Conservation (phyloP, 2,888 invertebrate genomes). For the Tethea ocularis region DNA sequence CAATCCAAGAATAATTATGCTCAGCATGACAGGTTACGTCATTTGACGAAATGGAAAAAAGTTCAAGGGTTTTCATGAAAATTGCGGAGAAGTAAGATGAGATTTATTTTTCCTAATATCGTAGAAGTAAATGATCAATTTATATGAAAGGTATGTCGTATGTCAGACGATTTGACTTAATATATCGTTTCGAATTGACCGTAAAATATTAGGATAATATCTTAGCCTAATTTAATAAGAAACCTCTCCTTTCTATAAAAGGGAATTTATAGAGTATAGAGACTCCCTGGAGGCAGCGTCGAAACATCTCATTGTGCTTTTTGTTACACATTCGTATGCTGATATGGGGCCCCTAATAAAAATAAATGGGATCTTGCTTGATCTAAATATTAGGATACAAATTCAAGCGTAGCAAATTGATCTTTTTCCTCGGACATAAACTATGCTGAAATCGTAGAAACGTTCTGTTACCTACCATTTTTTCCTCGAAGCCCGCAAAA, state of each 20-base stretch:
- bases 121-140: constrained; percentile 25
- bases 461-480: background rate
- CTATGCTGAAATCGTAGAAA: constrained; percentile 6
- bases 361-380: constrained; percentile 66
- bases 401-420: constrained; percentile 48
- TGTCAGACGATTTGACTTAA: constrained; percentile 9
- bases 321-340: constrained; percentile 69
- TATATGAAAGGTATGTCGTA: background rate
- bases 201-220: constrained; percentile 21
- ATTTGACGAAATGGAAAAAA: constrained; percentile 20
- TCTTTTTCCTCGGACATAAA: constrained; percentile 35
- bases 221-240: constrained; percentile 14
- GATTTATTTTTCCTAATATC: constrained; percentile 13
- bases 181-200: constrained; percentile 1
- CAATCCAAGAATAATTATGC: constrained; percentile 8
- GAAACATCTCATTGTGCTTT: constrained; percentile 55
- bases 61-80: constrained; percentile 5
- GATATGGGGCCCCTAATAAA: constrained; percentile 69
- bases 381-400: constrained; percentile 72
- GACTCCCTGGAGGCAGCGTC: constrained; percentile 37
- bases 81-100: constrained; percentile 9
- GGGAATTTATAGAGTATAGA: constrained; percentile 43
- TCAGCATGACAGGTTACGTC: constrained; percentile 12
- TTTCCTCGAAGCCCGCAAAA: background rate
- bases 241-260: constrained; percentile 44